Percentiles rank a stretch among this genome's conserved stretches.
Evolutionary conservation across 1,140 invertebrate genomes (phyloP).

Genomic region (Drosophila funebris): DNA sequence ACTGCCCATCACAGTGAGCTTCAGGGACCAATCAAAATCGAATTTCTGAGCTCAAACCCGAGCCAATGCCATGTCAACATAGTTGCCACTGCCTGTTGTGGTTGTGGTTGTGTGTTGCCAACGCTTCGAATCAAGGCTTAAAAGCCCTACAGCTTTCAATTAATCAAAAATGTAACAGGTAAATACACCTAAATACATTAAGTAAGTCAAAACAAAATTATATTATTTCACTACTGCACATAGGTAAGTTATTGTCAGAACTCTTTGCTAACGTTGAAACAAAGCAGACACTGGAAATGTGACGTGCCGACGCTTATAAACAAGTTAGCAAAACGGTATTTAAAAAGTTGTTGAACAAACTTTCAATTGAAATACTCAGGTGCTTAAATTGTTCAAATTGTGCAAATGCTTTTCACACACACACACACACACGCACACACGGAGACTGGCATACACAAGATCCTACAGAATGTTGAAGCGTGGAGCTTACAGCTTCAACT

Average conservation of each 20-base stretch:
- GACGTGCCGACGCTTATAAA: conserved; percentile 50
- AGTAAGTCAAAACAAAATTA: too few species aligned
- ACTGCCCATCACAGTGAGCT: neutral
- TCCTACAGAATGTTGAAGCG: conserved; percentile 21
- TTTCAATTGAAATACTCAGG: conserved; percentile 67
- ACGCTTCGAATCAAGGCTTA: neutral
- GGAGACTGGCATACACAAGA: neutral
- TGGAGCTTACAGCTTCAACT: conserved; percentile 19
- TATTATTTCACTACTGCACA: too few species aligned
- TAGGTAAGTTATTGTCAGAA: too few species aligned
- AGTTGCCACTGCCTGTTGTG: neutral
- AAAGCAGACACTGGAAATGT: too few species aligned
- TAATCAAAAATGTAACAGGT: neutral
- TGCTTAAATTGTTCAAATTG: conserved; percentile 61
- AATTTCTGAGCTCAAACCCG: neutral
- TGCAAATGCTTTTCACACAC: conserved; percentile 48
- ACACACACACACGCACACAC: neutral
- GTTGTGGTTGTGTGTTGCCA: too few species aligned
- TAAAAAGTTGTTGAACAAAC: conserved; percentile 74
- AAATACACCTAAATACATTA: too few species aligned
- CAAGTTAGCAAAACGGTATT: conserved; percentile 54
- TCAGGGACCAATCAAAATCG: neutral
- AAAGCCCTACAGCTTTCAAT: too few species aligned
- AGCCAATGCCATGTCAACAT: neutral
- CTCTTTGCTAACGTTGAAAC: too few species aligned